Base-by-base conservation (phyloP, 2,113 vertebrate species). In the Scytalopus superciliaris region DNA sequence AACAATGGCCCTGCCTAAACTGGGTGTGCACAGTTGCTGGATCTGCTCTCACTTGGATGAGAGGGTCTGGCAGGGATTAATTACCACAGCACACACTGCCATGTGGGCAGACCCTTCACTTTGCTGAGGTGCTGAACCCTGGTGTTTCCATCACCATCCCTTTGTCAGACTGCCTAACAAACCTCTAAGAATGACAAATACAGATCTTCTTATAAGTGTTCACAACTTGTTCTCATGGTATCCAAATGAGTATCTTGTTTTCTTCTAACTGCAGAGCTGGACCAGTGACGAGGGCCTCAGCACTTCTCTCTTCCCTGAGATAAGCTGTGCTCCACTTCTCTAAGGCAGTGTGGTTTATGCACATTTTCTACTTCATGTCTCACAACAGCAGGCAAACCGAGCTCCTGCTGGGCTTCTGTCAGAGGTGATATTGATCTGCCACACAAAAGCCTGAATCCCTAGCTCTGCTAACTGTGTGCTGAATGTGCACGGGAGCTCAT, bases 371-470 rank as follows among this genome's bases (percentile, higher is more conserved):
- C 84, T 59, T 75, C 67, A 74, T 31, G 37, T 70, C 67, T 80
- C 16, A 0, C 80, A 79, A 66, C 70, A 95, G 79, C 18, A 79
- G 67, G 89, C 42, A 94, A 86, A 86, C 42, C 10, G 23, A 84
- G 42, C 66, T 77, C 73, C 81, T 78, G 87, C 87, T 63, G 70
- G 76, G 94, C 53, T 83, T 76, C 77, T 60, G 68, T 12, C 4
- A 76, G 69, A 91, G 69, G 64, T 42, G 60, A 74, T 84, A 67
- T 17, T 89, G 90, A 95, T 77, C 74, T 74, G 52, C 77, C 84
- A 62, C 47, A 74, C 69, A 31, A 81, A 47, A 5, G 24, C 55
- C 12, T 49, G 73, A 62, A 44, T 74, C 84, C 44, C 81, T 25
- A 77, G 81, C 77, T 78, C 78, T 74, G 31, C 59, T 78, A 53